Evolutionary conservation across 2,888 invertebrate genomes (phyloP), one percentile per base, ranked within the genome.

Genomic region (Amaurobius ferox): DNA sequence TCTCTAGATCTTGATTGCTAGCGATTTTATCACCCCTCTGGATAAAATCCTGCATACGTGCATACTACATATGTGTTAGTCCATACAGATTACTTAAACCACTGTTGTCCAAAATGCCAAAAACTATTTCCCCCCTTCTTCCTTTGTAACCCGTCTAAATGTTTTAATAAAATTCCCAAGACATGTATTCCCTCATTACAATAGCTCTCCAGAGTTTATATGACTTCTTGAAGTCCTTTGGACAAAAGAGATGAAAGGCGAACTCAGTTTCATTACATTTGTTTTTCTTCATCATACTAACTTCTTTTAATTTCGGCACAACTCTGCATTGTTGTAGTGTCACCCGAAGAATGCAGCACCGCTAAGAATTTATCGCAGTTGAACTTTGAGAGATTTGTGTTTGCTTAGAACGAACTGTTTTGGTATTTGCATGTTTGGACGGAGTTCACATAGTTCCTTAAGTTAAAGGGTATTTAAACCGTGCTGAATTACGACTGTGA

Each of bases 91-190:
- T n/a, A n/a, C n/a, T n/a, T n/a, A n/a, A n/a, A n/a, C n/a, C n/a
- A n/a, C n/a, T n/a, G n/a, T n/a, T n/a, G n/a, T n/a, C n/a, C n/a
- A n/a, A n/a, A n/a, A n/a, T n/a, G n/a, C n/a, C n/a, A n/a, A n/a
- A n/a, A n/a, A n/a, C n/a, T n/a, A n/a, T n/a, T n/a, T n/a, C n/a
- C n/a, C n/a, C 16, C 44, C 11, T 55, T 30, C 61, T 32, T 28
- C 26, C 1, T 32, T 19, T 9, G 13, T 29, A 28, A 13, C 26
- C 68, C 39, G 23, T 28, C 6, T 28, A 68, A 68, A 68, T 23
- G 40, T 40, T 68, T 68, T 68, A 68, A 68, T 68, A 68, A 68
- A 68, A 68, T 35, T 13, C 40, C 26, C 13, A 16, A 40, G 68
- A 39, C 40, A 16, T 68, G 40, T 40, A 40, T 35, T 40, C 68